These are phyloP conservation scores for Gibbula magus DNA, from an alignment of 2,888 invertebrate species.

Conservation along the genomic window DNA sequence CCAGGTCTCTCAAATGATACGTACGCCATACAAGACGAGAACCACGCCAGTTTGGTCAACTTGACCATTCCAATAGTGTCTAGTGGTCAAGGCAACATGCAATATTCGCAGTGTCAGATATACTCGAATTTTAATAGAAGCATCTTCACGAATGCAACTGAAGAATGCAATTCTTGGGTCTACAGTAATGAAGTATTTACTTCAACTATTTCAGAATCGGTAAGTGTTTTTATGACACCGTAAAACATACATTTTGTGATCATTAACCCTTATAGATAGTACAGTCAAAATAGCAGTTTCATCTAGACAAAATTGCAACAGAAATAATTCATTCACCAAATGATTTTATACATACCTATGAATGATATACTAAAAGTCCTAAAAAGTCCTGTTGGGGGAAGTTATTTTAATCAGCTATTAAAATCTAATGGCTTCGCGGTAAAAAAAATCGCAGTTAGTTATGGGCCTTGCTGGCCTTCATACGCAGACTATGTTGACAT, in stretches of 20 bases:
- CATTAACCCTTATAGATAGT: too few species aligned
- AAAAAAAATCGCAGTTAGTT: too few species aligned
- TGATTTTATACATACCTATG: too few species aligned
- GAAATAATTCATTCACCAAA: too few species aligned
- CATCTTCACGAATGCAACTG: not conserved
- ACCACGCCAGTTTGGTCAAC: slow-evolving; percentile 33
- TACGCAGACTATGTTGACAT: too few species aligned
- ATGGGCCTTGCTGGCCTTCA: too few species aligned
- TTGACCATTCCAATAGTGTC: slow-evolving; percentile 32
- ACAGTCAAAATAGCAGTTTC: too few species aligned
- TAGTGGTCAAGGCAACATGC: not conserved
- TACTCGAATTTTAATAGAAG: not conserved
- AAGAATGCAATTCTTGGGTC: slow-evolving; percentile 38
- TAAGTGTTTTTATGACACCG: not conserved
- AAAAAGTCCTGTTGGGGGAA: too few species aligned
- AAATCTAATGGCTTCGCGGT: too few species aligned
- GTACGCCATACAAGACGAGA: slow-evolving; percentile 40
- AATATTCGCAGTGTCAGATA: not conserved
- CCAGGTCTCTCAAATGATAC: slow-evolving; percentile 41
- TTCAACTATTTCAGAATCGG: slow-evolving; percentile 50
- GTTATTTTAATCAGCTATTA: too few species aligned
- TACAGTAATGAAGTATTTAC: slow-evolving; percentile 45
- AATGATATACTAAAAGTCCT: too few species aligned
- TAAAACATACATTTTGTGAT: not conserved
- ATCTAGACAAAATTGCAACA: too few species aligned